Conservation (phyloP, 1,140 invertebrate genomes). For the Cyclina sinensis region DNA sequence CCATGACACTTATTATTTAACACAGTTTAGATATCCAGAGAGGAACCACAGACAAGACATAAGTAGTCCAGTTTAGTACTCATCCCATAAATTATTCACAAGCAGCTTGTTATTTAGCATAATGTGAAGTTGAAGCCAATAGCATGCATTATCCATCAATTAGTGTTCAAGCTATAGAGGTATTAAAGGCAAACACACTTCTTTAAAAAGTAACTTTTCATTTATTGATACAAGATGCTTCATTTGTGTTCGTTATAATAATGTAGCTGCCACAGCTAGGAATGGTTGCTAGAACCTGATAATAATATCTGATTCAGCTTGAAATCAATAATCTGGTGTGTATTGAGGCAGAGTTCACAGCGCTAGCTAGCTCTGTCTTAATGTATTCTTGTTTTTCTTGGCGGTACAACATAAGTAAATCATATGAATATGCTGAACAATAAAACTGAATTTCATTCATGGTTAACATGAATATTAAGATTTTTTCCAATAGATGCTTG, state of each 20-base stretch:
- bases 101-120: slow-evolving; percentile 73
- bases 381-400: slow-evolving; percentile 32
- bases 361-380: slow-evolving; percentile 12
- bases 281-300: slow-evolving; percentile 51
- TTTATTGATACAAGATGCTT: background rate
- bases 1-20: background rate
- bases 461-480: too few species aligned
- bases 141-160: slow-evolving; percentile 29
- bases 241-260: slow-evolving; percentile 5
- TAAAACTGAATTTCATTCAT: too few species aligned
- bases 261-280: slow-evolving; percentile 34
- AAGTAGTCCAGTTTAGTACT: slow-evolving; percentile 20
- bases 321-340: slow-evolving; percentile 62
- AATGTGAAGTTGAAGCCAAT: slow-evolving; percentile 71
- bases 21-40: background rate
- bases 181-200: background rate
- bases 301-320: slow-evolving; percentile 65
- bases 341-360: slow-evolving; percentile 47
- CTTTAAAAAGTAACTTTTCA: background rate
- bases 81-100: slow-evolving; percentile 79
- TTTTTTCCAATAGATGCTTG: too few species aligned
- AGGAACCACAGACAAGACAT: background rate
- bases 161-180: background rate
- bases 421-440: too few species aligned
- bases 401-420: too few species aligned